These are phyloP conservation scores for Neocrepidodera transversa DNA, from an alignment of 2,888 invertebrate species.

Conservation along the genomic window DNA sequence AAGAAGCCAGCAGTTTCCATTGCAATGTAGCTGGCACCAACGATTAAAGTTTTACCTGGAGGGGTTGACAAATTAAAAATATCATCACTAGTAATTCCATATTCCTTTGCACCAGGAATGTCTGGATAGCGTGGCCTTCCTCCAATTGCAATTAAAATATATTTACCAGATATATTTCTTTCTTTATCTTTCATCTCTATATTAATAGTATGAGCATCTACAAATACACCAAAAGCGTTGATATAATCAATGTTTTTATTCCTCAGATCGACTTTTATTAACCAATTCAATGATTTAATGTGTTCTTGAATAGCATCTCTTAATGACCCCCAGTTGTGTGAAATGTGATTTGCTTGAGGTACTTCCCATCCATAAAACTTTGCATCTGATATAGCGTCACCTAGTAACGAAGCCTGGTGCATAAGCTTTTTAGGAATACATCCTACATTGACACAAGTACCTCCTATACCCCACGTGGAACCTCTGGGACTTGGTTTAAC, in stretches of 20 bases:
- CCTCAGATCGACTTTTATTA: slow-evolving; percentile 87
- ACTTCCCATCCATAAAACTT: slow-evolving; percentile 84
- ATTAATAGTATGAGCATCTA: slow-evolving; percentile 78
- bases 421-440: slow-evolving; percentile 98
- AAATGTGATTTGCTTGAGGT: slow-evolving; percentile 67
- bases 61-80: slow-evolving; percentile 83
- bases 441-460: slow-evolving; percentile 97
- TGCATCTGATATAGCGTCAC: slow-evolving; percentile 84
- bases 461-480: slow-evolving; percentile 94
- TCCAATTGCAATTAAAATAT: slow-evolving; percentile 89
- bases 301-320: slow-evolving; percentile 85
- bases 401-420: slow-evolving; percentile 93
- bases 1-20: slow-evolving; percentile 94
- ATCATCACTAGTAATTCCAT: slow-evolving; percentile 92
- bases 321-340: slow-evolving; percentile 77
- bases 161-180: slow-evolving; percentile 73
- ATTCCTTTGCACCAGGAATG: slow-evolving; percentile 85
- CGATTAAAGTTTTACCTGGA: slow-evolving; percentile 88
- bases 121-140: slow-evolving; percentile 89
- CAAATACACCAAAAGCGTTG: slow-evolving; percentile 80
- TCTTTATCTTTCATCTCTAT: slow-evolving; percentile 78
- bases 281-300: slow-evolving; percentile 96
- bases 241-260: slow-evolving; percentile 91
- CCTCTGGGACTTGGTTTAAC: slow-evolving; percentile 86
- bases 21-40: slow-evolving; percentile 94